Base-by-base conservation (phyloP, 2,888 invertebrate species). In the Steromphala cineraria region DNA sequence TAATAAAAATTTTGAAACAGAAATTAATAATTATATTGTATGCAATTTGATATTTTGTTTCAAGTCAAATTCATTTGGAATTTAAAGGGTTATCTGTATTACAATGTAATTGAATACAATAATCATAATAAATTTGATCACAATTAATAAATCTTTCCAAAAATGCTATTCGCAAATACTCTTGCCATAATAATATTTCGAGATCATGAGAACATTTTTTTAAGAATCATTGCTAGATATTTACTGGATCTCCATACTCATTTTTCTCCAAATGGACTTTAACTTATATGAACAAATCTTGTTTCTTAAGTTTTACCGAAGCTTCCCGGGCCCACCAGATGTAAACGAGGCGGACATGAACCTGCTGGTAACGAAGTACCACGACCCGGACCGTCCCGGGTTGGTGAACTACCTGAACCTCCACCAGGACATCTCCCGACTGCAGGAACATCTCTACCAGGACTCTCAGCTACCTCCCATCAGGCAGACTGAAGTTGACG, bases 341-440 rank as follows among this genome's bases (percentile, higher is more conserved):
- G 89, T 93, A 13, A 89, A 80, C 75, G 93, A 92, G 80, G 87
- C 89, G 40, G 93, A 93, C 62, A 89, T 93, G 85, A 90, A 87
- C 36, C 83, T 92, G 55, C 85, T 93, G 75, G 90, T 92, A 17
- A 85, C 86, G 74, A 93, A 93, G 81, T 93, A 93, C 84, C 84
- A 89, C 28, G 92, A 93, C 80, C 93, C 93, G 15, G 87, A 86
- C 10, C 81, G 87, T 19, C 89, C 91, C 17, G 93, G 92, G 0
- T 86, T 93, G 36, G 83, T 93, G 17, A 93, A 92, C 84, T 93
- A 93, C 82, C 87, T 93, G 5, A 94, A 93, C 83, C 90, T 93
- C 0, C 91, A 92, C 80, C 90, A 93, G 83, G 93, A 93, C 85
- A 85, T 93, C n/a, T 87, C 24, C 0, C 19, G 36, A 4, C 36